A percentile compares a stretch with the other conserved stretches of the same genome.
phyloP scores from a whole-genome alignment of 1,140 invertebrate species.

The Pogonomyrmex californicus region DNA sequence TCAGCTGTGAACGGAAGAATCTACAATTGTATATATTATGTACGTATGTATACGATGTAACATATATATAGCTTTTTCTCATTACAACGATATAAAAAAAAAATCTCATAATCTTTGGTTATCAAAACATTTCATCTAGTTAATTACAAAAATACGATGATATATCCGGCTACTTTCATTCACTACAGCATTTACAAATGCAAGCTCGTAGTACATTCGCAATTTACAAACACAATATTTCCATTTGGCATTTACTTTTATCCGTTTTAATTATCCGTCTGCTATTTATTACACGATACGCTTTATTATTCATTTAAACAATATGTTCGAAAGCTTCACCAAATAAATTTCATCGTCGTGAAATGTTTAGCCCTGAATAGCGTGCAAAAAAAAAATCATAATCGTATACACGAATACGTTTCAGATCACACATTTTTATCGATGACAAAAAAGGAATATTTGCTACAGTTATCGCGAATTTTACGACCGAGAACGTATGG shows the following conservation, averaged over 20 bases:
- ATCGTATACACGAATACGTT: not conserved
- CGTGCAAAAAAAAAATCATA: slow-evolving; percentile 1
- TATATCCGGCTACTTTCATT: slow-evolving; percentile 17
- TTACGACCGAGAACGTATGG: not conserved
- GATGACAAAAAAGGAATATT: slow-evolving; percentile 19
- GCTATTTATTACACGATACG: not conserved
- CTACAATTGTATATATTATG: not conserved
- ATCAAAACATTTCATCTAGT: slow-evolving; percentile 26
- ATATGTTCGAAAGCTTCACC: not conserved
- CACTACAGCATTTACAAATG: slow-evolving; percentile 21
- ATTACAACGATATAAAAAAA: not conserved
- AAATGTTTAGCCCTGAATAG: not conserved
- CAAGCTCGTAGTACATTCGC: not conserved
- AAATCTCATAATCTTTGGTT: slow-evolving; percentile 5
- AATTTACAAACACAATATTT: slow-evolving; percentile 37
- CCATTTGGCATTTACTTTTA: slow-evolving; percentile 16
- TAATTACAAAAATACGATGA: slow-evolving; percentile 4
- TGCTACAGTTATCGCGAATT: slow-evolving; percentile 21
- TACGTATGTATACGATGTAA: not conserved
- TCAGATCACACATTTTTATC: not conserved
- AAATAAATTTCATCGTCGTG: not conserved
- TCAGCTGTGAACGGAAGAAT: not conserved
- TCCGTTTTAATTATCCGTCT: slow-evolving; percentile 1
- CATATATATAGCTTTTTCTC: not conserved
- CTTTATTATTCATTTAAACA: slow-evolving; percentile 31